Evolutionary conservation across 1,140 invertebrate genomes (phyloP).

Genomic region (Drosophila sechellia): DNA sequence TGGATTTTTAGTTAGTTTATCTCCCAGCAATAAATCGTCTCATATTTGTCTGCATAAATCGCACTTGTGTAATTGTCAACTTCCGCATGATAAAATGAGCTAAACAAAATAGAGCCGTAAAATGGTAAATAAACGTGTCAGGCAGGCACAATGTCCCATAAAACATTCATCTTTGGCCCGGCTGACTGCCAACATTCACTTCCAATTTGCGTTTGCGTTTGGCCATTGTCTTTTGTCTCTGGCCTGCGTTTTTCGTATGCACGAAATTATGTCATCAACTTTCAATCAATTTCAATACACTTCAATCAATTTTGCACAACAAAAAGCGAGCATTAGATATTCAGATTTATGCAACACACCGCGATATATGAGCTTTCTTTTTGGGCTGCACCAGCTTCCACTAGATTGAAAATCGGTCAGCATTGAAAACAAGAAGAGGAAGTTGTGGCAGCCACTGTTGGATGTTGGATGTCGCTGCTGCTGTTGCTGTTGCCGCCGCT

Average conservation of each 20-base stretch:
- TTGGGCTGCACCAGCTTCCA: constrained; percentile 10
- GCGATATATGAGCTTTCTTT: constrained; percentile 53
- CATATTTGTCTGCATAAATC: constrained; percentile 37
- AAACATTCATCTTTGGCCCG: constrained; percentile 31
- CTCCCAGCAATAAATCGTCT: constrained; percentile 5
- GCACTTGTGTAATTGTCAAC: constrained; percentile 39
- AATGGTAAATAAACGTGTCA: constrained; percentile 28
- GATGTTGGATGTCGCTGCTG: constrained; percentile 11
- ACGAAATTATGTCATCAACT: constrained; percentile 73
- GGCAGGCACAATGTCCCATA: constrained; percentile 36
- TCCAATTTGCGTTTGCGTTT: constrained; percentile 59
- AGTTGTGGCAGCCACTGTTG: constrained; percentile 15
- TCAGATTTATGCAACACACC: constrained; percentile 69
- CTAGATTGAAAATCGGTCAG: constrained; percentile 41
- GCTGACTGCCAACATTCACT: constrained; percentile 57
- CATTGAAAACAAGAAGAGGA: constrained; percentile 38
- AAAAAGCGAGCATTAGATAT: constrained; percentile 65
- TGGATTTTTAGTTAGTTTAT: constrained; percentile 16
- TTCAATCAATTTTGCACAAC: constrained; percentile 73
- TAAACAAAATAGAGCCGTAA: constrained; percentile 27
- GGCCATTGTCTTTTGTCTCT: constrained; percentile 32
- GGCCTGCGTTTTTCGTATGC: constrained; percentile 32
- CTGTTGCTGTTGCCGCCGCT: too few species aligned
- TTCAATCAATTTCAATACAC: constrained; percentile 77
- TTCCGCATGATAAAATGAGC: constrained; percentile 35